A percentile compares a stretch with the other conserved stretches of the same genome.
These are phyloP conservation scores for Melieria crassipennis DNA, from an alignment of 2,888 invertebrate species.

Conservation along the genomic window DNA sequence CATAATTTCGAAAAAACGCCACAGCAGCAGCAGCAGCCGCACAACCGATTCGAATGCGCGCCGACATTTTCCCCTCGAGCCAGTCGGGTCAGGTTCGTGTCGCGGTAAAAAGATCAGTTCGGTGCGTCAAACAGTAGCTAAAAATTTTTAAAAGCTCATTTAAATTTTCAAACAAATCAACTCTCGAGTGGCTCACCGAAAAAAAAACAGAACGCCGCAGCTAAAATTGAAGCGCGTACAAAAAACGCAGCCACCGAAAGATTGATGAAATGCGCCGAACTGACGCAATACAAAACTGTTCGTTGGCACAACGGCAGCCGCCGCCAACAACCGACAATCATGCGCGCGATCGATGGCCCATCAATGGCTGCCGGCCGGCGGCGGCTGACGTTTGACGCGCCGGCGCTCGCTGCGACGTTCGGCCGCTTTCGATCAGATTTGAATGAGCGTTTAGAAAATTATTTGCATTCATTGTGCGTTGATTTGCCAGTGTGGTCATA, in stretches of 20 bases:
- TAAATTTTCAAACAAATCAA: slow-evolving; percentile 38
- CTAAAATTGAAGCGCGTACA: not conserved
- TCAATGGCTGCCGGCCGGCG: too few relatives aligned
- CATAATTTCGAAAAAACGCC: slow-evolving; percentile 43
- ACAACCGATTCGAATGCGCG: slow-evolving; percentile 25
- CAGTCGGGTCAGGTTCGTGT: not conserved
- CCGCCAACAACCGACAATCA: not conserved
- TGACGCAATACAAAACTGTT: not conserved
- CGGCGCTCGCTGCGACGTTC: not conserved
- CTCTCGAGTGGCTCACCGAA: slow-evolving; percentile 5
- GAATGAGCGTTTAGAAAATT: slow-evolving; percentile 26
- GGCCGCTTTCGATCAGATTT: slow-evolving; percentile 11
- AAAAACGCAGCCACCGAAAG: slow-evolving; percentile 26
- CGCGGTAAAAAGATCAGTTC: slow-evolving; percentile 31
- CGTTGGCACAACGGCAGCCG: not conserved
- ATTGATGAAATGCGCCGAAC: slow-evolving; percentile 37
- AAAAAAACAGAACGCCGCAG: not conserved
- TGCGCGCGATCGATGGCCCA: too few relatives aligned
- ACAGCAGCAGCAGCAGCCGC: too few relatives aligned
- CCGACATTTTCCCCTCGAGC: slow-evolving; percentile 14
- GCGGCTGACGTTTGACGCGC: not conserved
- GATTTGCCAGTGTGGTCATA: slow-evolving; percentile 20
- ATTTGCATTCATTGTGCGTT: slow-evolving; percentile 30
- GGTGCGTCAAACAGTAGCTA: slow-evolving; percentile 46
- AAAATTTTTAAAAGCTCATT: slow-evolving; percentile 42